phyloP scores from a whole-genome alignment of 2,888 invertebrate species.

The Macaria notata region DNA sequence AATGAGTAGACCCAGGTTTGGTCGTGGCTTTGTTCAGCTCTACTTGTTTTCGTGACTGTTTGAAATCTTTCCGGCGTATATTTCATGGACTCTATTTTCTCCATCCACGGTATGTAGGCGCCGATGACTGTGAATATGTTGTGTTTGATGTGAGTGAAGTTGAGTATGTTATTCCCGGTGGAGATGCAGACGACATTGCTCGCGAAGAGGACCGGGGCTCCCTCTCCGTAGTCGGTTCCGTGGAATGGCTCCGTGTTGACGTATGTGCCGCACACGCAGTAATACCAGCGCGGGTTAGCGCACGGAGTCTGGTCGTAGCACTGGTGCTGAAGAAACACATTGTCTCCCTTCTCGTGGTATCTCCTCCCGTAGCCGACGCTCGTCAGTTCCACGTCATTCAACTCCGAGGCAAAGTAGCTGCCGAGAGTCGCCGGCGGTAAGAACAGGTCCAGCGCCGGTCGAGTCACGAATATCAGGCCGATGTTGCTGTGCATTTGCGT shows the following conservation, averaged over 20 bases:
- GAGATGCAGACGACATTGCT: conserved; percentile 53
- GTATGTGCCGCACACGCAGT: conserved; percentile 63
- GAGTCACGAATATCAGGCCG: conserved; percentile 51
- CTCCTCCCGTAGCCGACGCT: conserved; percentile 55
- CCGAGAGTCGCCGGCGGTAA: conserved; percentile 45
- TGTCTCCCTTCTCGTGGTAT: conserved; percentile 22
- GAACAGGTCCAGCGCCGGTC: conserved; percentile 44
- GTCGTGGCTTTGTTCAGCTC: conserved; percentile 7
- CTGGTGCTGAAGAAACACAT: conserved; percentile 50
- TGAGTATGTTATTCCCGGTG: conserved; percentile 42
- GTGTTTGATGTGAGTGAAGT: conserved; percentile 40
- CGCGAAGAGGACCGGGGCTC: conserved; percentile 54
- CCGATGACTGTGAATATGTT: conserved; percentile 62
- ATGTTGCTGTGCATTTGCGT: conserved; percentile 58
- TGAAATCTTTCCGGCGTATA: no score
- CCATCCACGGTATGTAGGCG: conserved; percentile 60
- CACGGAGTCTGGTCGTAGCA: conserved; percentile 54
- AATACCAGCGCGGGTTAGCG: conserved; percentile 61
- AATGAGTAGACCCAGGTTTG: background rate
- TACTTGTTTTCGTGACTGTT: no score
- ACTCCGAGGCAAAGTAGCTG: conserved; percentile 51
- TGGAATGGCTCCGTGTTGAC: conserved; percentile 37
- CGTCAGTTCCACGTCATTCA: conserved; percentile 43
- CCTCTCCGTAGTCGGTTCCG: conserved; percentile 52
- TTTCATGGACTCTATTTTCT: conserved; percentile 35